Conservation (phyloP, 2,888 invertebrate species). For the Mythimna ferrago region DNA sequence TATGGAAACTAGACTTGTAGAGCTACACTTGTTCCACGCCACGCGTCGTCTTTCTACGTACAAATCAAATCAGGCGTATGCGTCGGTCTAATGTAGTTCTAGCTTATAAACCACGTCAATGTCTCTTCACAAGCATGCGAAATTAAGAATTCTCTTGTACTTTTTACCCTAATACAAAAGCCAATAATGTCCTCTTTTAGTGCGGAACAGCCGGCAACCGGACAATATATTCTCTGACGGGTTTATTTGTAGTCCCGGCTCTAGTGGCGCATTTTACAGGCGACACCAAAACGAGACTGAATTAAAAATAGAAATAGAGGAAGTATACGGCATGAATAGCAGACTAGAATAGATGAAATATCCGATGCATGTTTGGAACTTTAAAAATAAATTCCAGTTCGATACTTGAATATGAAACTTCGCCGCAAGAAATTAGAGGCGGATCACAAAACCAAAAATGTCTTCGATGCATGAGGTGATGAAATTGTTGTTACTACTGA, state of each 20-base stretch:
- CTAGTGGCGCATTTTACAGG: constrained; percentile 75
- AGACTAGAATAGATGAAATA: constrained; percentile 78
- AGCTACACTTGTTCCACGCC: too few species aligned
- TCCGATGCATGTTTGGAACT: constrained; percentile 72
- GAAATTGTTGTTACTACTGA: background rate
- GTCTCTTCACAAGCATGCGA: background rate
- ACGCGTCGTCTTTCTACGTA: too few species aligned
- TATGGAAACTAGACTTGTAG: too few species aligned
- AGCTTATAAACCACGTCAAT: background rate
- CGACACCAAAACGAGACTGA: constrained; percentile 76
- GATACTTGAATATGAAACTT: constrained; percentile 51
- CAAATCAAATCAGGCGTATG: too few species aligned
- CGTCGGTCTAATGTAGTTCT: too few species aligned
- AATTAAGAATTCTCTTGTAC: constrained; percentile 1
- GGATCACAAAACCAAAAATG: background rate
- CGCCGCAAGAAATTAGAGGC: background rate
- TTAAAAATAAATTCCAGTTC: constrained; percentile 63
- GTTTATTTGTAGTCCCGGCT: constrained; percentile 76
- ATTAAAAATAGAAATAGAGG: constrained; percentile 83
- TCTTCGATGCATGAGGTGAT: background rate
- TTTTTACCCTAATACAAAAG: constrained; percentile 3
- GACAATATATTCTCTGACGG: constrained; percentile 64
- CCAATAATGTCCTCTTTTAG: constrained; percentile 34
- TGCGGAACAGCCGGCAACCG: constrained; percentile 43
- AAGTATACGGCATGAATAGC: constrained; percentile 83